phyloP scores from a whole-genome alignment of 2,113 vertebrate genomes.

The Thomomys bottae region DNA sequence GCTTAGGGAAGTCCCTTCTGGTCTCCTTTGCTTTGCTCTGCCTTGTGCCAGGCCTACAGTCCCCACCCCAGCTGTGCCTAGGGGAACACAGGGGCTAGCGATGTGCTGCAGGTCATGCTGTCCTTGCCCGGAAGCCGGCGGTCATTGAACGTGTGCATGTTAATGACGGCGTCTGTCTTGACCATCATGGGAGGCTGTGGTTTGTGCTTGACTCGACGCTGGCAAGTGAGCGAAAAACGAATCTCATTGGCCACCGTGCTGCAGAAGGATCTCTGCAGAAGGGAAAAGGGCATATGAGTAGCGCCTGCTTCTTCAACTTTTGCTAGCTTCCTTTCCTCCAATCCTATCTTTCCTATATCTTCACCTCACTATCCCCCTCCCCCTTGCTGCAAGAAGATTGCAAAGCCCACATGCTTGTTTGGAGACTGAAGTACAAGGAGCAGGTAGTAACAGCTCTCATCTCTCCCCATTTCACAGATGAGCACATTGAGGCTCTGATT shows the following conservation, averaged over 20 bases:
- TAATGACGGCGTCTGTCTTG: constrained; percentile 98
- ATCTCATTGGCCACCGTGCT: constrained; percentile 97
- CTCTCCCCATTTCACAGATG: not conserved
- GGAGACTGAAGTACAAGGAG: not conserved
- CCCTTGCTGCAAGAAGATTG: not conserved
- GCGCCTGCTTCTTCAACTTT: not conserved
- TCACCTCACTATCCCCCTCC: too few species aligned
- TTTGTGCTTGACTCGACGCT: constrained; percentile 96
- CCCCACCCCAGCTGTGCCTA: constrained; percentile 79
- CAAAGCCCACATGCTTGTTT: not conserved
- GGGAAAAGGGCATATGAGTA: not conserved
- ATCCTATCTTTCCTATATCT: not conserved
- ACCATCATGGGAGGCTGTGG: constrained; percentile 90
- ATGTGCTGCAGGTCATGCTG: constrained; percentile 95
- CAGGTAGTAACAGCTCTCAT: not conserved
- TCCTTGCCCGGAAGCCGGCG: constrained; percentile 98
- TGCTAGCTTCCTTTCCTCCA: not conserved
- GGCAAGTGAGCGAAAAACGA: constrained; percentile 97
- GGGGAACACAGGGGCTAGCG: constrained; percentile 95
- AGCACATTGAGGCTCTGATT: not conserved
- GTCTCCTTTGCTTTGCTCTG: constrained; percentile 61
- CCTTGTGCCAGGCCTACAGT: not conserved
- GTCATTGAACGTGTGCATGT: constrained; percentile 99
- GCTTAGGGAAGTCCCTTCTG: constrained; percentile 61
- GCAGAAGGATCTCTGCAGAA: constrained; percentile 97